These are phyloP conservation scores for Armadillidium nasatum DNA, from an alignment of 1,140 invertebrate genomes.

Conservation along the genomic window DNA sequence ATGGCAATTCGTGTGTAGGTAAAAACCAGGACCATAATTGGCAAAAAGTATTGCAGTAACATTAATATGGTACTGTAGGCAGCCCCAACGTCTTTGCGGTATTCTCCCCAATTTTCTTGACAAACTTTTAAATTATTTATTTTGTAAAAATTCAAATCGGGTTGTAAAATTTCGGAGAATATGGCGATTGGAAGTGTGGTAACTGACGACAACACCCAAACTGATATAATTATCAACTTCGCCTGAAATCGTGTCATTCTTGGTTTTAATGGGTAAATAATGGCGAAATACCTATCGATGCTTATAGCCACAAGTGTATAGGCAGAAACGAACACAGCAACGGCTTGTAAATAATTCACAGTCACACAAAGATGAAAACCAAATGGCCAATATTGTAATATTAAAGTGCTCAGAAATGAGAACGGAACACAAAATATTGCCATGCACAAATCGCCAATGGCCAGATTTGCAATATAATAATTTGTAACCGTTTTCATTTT, in stretches of 20 bases:
- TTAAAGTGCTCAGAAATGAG: constrained; percentile 67
- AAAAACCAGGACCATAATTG: constrained; percentile 73
- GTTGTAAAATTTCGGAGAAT: constrained; percentile 53
- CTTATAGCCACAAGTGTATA: constrained; percentile 81
- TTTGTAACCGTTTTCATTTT: constrained; percentile 83
- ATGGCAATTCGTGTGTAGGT: constrained; percentile 81
- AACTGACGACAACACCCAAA: constrained; percentile 62
- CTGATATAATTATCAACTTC: constrained; percentile 62
- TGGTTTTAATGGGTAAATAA: constrained; percentile 77
- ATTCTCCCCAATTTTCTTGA: constrained; percentile 52
- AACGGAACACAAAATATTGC: constrained; percentile 81
- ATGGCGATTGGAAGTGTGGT: constrained; percentile 76
- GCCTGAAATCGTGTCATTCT: constrained; percentile 67
- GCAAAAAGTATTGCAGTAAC: constrained; percentile 78
- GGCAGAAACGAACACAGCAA: constrained; percentile 75
- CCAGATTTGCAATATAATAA: constrained; percentile 79
- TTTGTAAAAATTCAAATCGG: constrained; percentile 32
- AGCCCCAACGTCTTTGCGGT: constrained; percentile 52
- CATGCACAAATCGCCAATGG: constrained; percentile 78
- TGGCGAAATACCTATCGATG: constrained; percentile 78
- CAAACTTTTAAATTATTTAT: constrained; percentile 52
- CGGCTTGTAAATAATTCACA: constrained; percentile 67
- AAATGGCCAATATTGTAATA: constrained; percentile 78
- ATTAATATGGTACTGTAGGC: constrained; percentile 73
- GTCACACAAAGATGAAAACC: constrained; percentile 67